Percentiles rank a stretch among this genome's conserved stretches.
phyloP scores from a whole-genome alignment of 2,797 vertebrate species.

The Numenius phaeopus region DNA sequence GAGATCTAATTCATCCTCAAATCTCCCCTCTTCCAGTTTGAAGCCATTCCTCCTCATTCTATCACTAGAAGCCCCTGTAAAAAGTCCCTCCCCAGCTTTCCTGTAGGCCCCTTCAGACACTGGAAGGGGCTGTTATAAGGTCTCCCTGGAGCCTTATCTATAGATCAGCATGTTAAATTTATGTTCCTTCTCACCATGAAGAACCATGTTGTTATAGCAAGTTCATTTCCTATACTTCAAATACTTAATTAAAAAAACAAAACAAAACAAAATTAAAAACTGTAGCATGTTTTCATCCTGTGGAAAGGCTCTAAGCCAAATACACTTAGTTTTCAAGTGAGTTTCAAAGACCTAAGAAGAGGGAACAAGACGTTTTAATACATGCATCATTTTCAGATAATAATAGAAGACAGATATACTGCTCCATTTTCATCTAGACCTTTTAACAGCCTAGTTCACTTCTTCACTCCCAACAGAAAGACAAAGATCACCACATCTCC shows the following conservation, averaged over 20 bases:
- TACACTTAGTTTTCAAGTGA: neutral
- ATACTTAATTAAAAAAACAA: neutral
- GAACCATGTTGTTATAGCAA: fast-evolving
- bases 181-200: neutral
- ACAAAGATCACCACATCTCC: neutral
- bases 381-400: fast-evolving
- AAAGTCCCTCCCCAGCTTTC: neutral
- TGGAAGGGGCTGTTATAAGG: neutral
- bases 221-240: neutral
- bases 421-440: neutral
- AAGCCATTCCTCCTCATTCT: neutral
- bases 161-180: neutral
- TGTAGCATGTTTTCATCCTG: fast-evolving
- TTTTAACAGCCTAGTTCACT: neutral
- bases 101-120: neutral
- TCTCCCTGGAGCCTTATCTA: neutral
- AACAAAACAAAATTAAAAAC: neutral
- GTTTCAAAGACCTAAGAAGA: neutral
- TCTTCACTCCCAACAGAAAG: neutral
- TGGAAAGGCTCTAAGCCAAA: neutral
- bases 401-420: fast-evolving
- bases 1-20: too few relatives aligned
- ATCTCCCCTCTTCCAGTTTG: neutral
- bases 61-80: neutral
- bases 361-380: neutral